A percentile compares a stretch with the other conserved stretches of the same genome.
Conservation (phyloP, 2,113 vertebrate genomes). For the Ageneiosus marmoratus region DNA sequence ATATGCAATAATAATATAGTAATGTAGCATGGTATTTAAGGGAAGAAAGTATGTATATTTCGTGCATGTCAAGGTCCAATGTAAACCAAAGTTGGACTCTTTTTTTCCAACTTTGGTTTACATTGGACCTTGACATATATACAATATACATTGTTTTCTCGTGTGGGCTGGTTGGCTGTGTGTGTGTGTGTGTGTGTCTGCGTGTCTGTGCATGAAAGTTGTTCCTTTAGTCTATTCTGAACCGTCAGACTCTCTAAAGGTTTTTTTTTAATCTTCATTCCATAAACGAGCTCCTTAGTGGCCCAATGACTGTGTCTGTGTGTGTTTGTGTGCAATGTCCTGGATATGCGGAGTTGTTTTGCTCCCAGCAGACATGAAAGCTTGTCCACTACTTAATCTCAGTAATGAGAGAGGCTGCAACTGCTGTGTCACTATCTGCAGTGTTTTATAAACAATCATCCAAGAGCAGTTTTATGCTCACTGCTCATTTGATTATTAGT, state of each 20-base stretch:
- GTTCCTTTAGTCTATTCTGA: slow-evolving; percentile 12
- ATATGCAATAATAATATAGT: neutral
- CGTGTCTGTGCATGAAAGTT: neutral
- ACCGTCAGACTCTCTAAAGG: slow-evolving; percentile 17
- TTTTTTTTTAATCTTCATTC: slow-evolving; percentile 23
- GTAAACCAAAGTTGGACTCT: neutral
- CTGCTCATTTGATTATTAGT: slow-evolving; percentile 28
- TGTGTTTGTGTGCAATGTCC: slow-evolving; percentile 40
- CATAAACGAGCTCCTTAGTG: slow-evolving; percentile 31
- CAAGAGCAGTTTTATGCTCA: slow-evolving; percentile 31
- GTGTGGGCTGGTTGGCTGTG: neutral
- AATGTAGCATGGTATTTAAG: no score
- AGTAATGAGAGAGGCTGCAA: slow-evolving; percentile 44
- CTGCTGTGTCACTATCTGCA: slow-evolving; percentile 40
- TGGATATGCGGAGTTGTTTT: slow-evolving; percentile 38
- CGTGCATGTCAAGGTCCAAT: neutral
- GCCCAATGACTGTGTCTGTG: slow-evolving; percentile 7
- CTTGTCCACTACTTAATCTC: slow-evolving; percentile 42
- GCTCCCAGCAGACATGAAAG: slow-evolving; percentile 40
- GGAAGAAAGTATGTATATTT: neutral
- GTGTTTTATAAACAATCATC: slow-evolving; percentile 39
- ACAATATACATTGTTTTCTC: neutral
- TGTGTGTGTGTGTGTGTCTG: slow-evolving; percentile 5
- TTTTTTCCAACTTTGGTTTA: neutral
- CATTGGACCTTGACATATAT: neutral